Evolutionary conservation across 2,113 vertebrate genomes (phyloP).

Genomic region (Tragelaphus buxtoni): DNA sequence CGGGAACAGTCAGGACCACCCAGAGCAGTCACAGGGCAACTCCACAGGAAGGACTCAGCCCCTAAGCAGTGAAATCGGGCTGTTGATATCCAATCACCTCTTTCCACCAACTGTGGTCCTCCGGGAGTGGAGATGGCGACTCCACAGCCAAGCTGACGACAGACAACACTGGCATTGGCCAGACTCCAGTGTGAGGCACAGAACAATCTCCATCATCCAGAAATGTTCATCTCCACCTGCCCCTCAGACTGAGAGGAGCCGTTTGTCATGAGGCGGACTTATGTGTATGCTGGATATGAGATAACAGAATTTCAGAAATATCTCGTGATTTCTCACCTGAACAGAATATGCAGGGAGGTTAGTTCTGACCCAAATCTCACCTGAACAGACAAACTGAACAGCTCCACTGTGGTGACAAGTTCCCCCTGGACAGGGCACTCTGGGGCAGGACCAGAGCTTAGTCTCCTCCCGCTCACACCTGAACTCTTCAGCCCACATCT

Average conservation of each 20-base stretch:
- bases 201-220: neutral
- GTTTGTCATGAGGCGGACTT: no score
- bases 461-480: neutral
- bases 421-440: neutral
- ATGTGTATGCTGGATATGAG: no score
- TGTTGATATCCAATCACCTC: no score
- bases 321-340: neutral
- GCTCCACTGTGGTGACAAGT: neutral
- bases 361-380: neutral
- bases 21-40: no score
- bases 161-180: neutral
- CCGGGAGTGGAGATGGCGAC: no score
- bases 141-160: neutral
- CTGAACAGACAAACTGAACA: neutral
- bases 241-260: no score
- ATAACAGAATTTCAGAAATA: no score
- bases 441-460: neutral
- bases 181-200: neutral
- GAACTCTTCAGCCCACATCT: neutral
- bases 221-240: no score
- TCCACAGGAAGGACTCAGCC: no score
- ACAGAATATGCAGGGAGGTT: neutral
- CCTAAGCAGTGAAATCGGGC: no score
- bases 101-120: no score
- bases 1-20: no score